Percentiles rank a stretch among this genome's conserved stretches.
These are phyloP conservation scores for Heliconius hewitsoni DNA, from an alignment of 1,140 invertebrate genomes.

Conservation along the genomic window DNA sequence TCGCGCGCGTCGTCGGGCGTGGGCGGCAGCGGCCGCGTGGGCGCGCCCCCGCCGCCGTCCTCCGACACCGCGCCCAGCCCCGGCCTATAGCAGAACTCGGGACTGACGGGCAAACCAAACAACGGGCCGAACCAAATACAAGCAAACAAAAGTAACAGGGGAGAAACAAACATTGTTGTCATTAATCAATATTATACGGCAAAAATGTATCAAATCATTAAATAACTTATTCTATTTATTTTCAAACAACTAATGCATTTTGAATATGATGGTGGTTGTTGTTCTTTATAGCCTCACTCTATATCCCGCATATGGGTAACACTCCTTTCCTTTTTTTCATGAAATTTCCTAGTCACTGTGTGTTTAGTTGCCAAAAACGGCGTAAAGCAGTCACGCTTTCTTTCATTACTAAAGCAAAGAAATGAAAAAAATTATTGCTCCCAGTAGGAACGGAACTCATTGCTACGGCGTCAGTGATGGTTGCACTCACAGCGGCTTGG, in stretches of 20 bases:
- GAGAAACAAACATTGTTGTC: background rate
- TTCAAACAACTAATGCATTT: background rate
- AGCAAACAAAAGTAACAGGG: conserved; percentile 50
- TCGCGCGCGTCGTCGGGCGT: conserved; percentile 89
- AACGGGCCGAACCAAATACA: conserved; percentile 50
- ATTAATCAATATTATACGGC: background rate
- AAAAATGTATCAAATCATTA: background rate
- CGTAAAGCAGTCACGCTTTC: too few species aligned
- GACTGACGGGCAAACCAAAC: conserved; percentile 80
- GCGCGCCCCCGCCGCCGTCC: conserved; percentile 88
- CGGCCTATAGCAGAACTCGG: conserved; percentile 94
- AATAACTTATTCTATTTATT: background rate
- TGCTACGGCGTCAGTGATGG: too few species aligned
- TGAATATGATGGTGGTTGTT: too few species aligned
- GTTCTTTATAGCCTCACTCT: too few species aligned
- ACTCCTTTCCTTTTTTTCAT: too few species aligned
- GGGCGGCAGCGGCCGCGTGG: conserved; percentile 95
- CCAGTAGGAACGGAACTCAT: too few species aligned
- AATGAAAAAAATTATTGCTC: too few species aligned
- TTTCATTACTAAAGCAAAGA: too few species aligned
- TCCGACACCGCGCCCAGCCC: conserved; percentile 82
- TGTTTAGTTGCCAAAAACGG: too few species aligned
- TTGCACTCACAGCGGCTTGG: conserved; percentile 95
- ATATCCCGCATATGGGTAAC: too few species aligned
- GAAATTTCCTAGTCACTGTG: too few species aligned